Evolutionary conservation across 2,888 invertebrate genomes (phyloP), one percentile per base, ranked within the genome.

Genomic region (Sphinx pinastri): DNA sequence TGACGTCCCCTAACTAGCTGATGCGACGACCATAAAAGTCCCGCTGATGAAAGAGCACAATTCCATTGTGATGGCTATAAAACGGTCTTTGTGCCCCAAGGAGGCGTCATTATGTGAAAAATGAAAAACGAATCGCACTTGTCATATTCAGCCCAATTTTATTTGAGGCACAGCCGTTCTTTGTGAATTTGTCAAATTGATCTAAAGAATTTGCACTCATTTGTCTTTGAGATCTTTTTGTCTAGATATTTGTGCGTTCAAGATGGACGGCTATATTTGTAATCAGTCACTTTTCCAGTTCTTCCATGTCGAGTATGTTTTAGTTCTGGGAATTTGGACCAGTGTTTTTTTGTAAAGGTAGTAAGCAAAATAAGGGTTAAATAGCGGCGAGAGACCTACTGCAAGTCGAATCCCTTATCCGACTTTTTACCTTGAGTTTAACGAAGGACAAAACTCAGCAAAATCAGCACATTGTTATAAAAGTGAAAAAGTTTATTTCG

Each of bases 31-130:
- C 86, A 91, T 93, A 92, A 92, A 92, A 91, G 91, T 89, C 85
- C 80, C 84, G 79, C 84, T 86, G 91, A 92, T 93, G 90, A 93
- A 91, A 92, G 93, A 90, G 90, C 86, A 93, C 92, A 92, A 92
- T 92, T 84, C 87, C 89, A 92, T 92, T 93, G 92, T 92, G 86
- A 88, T 78, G 81, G 88, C 86, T 84, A 90, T 92, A 91, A 93
- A 93, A 90, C 85, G 86, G 86, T 84, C 91, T 92, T 93, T 93
- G 90, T 92, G 87, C 83, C 84, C 86, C 79, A 84, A 88, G 86
- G 81, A 86, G 84, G 85, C 81, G 88, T 88, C 90, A 88, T 92
- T 91, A 88, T 87, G 83, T 90, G 88, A 91, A 90, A 93, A 93
- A 92, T 92, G 88, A 88, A 91, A 91, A 90, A 89, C 85, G 88